Evolutionary conservation across 2,113 vertebrate species (phyloP).

Genomic region (cat (Felis catus)): DNA sequence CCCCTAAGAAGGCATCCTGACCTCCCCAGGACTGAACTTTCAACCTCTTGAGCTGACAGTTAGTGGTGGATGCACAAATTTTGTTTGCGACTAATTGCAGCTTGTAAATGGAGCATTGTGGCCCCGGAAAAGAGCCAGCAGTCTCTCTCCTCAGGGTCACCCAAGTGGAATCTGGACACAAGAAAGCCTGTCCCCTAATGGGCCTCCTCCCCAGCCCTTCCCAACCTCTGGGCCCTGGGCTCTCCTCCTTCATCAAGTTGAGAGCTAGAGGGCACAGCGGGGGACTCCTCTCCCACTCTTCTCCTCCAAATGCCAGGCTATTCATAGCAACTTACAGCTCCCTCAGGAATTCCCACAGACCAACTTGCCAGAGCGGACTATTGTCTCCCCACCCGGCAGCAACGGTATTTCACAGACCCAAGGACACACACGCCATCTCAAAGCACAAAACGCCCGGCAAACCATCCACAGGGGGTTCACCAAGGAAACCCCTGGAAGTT

Average conservation of each 20-base stretch:
- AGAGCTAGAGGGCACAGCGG: constrained; percentile 68
- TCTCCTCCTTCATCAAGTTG: constrained; percentile 59
- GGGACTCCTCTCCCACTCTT: constrained; percentile 18
- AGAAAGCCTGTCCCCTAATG: constrained; percentile 73
- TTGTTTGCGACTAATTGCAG: constrained; percentile 79
- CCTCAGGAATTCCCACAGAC: constrained; percentile 63
- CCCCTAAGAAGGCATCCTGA: constrained; percentile 54
- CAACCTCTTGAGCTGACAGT: constrained; percentile 81
- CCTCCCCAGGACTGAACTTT: constrained; percentile 79
- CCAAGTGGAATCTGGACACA: constrained; percentile 79
- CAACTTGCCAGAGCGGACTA: constrained; percentile 23
- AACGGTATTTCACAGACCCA: constrained; percentile 21
- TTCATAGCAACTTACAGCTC: constrained; percentile 71
- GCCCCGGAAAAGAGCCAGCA: constrained; percentile 61
- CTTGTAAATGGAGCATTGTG: constrained; percentile 79
- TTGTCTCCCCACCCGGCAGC: constrained; percentile 32
- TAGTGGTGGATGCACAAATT: constrained; percentile 82
- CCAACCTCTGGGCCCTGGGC: constrained; percentile 62
- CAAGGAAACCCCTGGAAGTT: neutral
- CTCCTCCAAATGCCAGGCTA: constrained; percentile 68
- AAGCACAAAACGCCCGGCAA: constrained; percentile 8
- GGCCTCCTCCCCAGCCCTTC: constrained; percentile 59
- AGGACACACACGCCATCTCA: neutral
- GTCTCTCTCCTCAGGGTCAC: constrained; percentile 75
- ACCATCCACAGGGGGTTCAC: neutral